A percentile compares a stretch with the other conserved stretches of the same genome.
Evolutionary conservation across 2,797 vertebrate species (phyloP).

Genomic region (Lepus townsendii): DNA sequence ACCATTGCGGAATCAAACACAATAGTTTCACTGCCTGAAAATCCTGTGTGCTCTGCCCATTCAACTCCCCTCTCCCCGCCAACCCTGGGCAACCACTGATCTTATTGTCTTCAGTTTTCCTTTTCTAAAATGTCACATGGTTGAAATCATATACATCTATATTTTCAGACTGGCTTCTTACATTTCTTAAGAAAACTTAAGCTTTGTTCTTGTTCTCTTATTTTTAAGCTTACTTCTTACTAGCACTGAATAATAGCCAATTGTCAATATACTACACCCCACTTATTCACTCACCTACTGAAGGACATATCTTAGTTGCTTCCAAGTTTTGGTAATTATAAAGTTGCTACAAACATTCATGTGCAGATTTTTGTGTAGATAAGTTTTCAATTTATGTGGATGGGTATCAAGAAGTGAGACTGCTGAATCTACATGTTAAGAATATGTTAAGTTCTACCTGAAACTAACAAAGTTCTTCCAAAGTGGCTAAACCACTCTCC

Average conservation of each 20-base stretch:
- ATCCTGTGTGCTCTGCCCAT: neutral
- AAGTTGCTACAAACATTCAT: neutral
- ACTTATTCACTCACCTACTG: neutral
- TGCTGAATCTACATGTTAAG: neutral
- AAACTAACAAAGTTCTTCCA: neutral
- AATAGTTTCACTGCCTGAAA: neutral
- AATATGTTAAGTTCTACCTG: neutral
- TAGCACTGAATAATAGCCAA: neutral
- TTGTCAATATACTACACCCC: neutral
- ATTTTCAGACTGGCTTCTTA: neutral
- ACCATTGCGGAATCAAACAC: neutral
- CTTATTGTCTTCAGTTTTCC: neutral
- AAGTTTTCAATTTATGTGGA: neutral
- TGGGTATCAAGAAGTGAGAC: neutral
- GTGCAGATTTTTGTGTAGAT: neutral
- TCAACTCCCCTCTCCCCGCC: neutral
- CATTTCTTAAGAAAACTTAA: neutral
- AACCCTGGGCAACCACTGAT: neutral
- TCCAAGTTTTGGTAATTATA: conserved; percentile 26
- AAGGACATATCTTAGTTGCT: neutral
- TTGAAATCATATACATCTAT: neutral
- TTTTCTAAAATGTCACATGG: neutral
- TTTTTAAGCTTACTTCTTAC: neutral
- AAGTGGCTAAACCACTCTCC: neutral
- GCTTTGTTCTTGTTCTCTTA: neutral